A percentile compares a stretch with the other conserved stretches of the same genome.
Conservation (phyloP, 2,113 vertebrate genomes). For the human (Homo sapiens) region DNA sequence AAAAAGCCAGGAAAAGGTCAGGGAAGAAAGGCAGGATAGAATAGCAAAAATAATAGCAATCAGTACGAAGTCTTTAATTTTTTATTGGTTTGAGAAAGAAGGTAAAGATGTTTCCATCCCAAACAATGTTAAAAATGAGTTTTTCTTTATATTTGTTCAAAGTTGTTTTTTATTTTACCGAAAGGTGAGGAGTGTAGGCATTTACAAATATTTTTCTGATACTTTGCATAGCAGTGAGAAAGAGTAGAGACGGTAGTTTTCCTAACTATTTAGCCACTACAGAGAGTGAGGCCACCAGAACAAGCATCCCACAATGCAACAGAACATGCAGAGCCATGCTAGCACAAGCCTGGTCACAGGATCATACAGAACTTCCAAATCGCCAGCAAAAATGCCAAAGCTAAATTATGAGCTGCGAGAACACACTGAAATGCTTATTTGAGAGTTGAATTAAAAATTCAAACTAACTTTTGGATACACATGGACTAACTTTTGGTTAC, state of each 20-base stretch:
- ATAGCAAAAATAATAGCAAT: background rate
- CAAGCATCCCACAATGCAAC: slow-evolving; percentile 60
- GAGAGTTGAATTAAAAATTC: background rate
- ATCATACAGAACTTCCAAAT: slow-evolving; percentile 47
- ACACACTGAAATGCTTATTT: slow-evolving; percentile 59
- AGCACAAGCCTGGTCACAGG: slow-evolving; percentile 65
- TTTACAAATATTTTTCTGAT: slow-evolving; percentile 18
- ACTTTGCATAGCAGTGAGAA: background rate
- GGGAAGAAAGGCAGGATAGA: background rate
- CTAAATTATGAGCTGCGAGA: slow-evolving; percentile 4
- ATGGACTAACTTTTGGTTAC: slow-evolving; percentile 68
- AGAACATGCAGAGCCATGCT: slow-evolving; percentile 58
- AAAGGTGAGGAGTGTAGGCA: background rate
- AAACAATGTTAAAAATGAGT: background rate
- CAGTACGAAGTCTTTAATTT: background rate
- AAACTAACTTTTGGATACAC: background rate
- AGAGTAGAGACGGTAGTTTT: background rate
- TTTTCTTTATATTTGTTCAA: background rate
- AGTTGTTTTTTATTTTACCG: slow-evolving; percentile 17
- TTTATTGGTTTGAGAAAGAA: background rate
- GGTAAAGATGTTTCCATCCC: background rate
- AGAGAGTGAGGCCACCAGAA: slow-evolving; percentile 27
- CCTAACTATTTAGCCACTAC: background rate
- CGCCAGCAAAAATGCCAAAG: slow-evolving; percentile 21
- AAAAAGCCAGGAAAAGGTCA: background rate